A percentile compares a stretch with the other conserved stretches of the same genome.
Conservation (phyloP, 1,140 invertebrate genomes). For the Megalopta genalis region DNA sequence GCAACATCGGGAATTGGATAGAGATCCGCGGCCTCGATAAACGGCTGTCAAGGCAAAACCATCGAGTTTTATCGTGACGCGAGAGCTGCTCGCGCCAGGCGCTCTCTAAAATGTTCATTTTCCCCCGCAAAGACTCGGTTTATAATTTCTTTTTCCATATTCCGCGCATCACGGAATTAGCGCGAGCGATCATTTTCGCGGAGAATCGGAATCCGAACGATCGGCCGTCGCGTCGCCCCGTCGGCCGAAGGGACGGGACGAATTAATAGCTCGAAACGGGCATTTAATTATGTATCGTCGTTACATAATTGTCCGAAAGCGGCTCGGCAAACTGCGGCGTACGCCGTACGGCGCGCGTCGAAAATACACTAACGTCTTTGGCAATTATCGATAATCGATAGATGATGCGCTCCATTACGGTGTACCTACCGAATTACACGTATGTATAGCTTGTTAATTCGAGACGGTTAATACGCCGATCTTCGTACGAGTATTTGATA, state of each 20-base stretch:
- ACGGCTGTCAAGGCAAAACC: too few relatives aligned
- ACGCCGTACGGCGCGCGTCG: neutral
- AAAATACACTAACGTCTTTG: slow-evolving; percentile 39
- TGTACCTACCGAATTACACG: slow-evolving; percentile 30
- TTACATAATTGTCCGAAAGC: slow-evolving; percentile 14
- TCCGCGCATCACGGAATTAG: too few relatives aligned
- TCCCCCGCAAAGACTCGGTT: too few relatives aligned
- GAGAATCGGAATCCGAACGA: too few relatives aligned
- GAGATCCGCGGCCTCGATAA: too few relatives aligned
- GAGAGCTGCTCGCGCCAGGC: too few relatives aligned
- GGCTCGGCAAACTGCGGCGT: neutral
- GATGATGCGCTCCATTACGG: slow-evolving; percentile 33
- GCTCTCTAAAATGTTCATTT: too few relatives aligned
- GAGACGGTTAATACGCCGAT: slow-evolving; percentile 6
- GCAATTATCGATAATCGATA: slow-evolving; percentile 48
- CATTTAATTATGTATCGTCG: slow-evolving; percentile 2
- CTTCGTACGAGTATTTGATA: slow-evolving; percentile 26
- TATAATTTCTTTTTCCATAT: too few relatives aligned
- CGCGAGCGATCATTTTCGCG: too few relatives aligned
- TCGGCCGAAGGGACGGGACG: neutral
- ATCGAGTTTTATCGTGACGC: too few relatives aligned
- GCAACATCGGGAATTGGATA: too few relatives aligned
- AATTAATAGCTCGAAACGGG: neutral
- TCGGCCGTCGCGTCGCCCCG: too few relatives aligned
- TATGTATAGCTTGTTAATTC: slow-evolving; percentile 10